Evolutionary conservation across 2,888 invertebrate species (phyloP).

Genomic region (Tetanocera ferruginea): DNA sequence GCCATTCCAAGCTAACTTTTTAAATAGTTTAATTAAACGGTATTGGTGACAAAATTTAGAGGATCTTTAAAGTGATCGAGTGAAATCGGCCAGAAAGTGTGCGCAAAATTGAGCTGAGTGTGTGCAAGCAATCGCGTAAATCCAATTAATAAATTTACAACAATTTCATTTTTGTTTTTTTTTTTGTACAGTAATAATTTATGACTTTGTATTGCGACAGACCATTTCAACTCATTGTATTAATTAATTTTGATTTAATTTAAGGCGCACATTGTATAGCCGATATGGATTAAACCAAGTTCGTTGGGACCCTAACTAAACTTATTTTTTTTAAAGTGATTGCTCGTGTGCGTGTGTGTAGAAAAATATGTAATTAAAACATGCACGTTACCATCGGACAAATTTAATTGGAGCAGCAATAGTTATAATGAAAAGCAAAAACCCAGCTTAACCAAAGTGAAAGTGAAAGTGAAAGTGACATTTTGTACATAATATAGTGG

Average conservation of each 20-base stretch:
- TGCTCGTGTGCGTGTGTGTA: neutral
- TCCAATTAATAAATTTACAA: constrained; percentile 67
- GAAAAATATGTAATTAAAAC: constrained; percentile 33
- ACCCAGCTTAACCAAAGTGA: no score
- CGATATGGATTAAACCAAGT: constrained; percentile 55
- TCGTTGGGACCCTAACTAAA: neutral
- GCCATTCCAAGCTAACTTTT: constrained; percentile 35
- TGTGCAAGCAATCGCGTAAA: constrained; percentile 49
- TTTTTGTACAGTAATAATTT: constrained; percentile 36
- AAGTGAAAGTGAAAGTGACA: no score
- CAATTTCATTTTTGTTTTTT: constrained; percentile 50
- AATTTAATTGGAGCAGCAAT: no score
- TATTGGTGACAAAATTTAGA: constrained; percentile 44
- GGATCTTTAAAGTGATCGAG: constrained; percentile 8
- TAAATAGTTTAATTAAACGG: constrained; percentile 46
- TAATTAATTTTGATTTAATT: constrained; percentile 62
- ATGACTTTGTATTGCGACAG: constrained; percentile 17
- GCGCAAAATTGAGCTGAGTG: constrained; percentile 46
- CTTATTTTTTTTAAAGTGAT: neutral
- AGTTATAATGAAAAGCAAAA: no score
- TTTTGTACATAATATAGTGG: no score
- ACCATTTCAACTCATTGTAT: constrained; percentile 45
- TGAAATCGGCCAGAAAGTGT: constrained; percentile 37
- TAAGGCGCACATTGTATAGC: constrained; percentile 59
- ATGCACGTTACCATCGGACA: neutral